Evolutionary conservation across 2,797 vertebrate genomes (phyloP), one percentile per base, ranked within the genome.

Genomic region (Silurus aristotelis): DNA sequence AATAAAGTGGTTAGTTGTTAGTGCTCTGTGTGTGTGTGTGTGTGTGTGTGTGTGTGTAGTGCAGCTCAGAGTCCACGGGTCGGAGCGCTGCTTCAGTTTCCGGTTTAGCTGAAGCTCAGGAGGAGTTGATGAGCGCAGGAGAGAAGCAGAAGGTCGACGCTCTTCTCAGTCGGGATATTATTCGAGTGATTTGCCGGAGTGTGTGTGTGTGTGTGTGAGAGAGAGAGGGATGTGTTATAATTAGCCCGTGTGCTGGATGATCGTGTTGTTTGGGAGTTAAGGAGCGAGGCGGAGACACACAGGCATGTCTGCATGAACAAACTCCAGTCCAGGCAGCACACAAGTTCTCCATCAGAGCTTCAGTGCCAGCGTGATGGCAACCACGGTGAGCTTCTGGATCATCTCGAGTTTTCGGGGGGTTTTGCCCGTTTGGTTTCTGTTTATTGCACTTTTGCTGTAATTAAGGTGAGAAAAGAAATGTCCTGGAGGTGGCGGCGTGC

Each of bases 231-330:
- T 60, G 75, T 78, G 55, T 77, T 60, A 13, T 25, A 3, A 6
- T 43, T 27, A 15, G 25, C 20, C 13, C 1, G 13, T 31, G 73
- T 58, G 73, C 15, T 56, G n/a, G 48, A 17, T 2, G 15, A 55
- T 19, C 22, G 89, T 86, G 89, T 90, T 90, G 92, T 89, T 86
- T 84, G 73, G 60, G 52, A 81, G 75, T 82, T 70, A 60, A 58
- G 80, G 4, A 19, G 13, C 3, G 31, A 55, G 38, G 78, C 84
- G 87, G 77, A 90, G 87, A 83, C 90, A 76, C 6, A 89, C 1
- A 27, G n/a, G 88, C 90, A 95, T 95, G 95, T 94, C 92, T 91
- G 92, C 91, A 90, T 96, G 94, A 95, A 91, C 87, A 88, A 70
- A 84, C 89, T 88, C 90, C 48, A 52, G 48, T 83, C 88, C 88